Base-by-base conservation (phyloP, 2,888 invertebrate species). In the Thalpophila matura region DNA sequence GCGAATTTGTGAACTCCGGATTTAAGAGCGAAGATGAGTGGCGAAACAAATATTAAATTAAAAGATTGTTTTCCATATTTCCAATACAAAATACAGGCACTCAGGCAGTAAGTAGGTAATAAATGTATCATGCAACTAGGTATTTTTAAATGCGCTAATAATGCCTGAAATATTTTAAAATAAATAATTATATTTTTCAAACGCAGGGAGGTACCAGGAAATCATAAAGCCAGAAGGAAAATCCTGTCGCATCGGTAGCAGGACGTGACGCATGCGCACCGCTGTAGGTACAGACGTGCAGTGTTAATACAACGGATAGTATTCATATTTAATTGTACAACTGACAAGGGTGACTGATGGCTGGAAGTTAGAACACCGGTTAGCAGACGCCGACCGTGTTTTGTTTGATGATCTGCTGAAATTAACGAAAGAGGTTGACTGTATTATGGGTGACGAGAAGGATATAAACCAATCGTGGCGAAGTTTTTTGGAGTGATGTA, bases 191-290 rank as follows among this genome's bases (percentile, higher is more conserved):
- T 26, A 20, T 43, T 10, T 35, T 22, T 20, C 12, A 5, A 18
- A 55, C 14, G 20, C 57, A 59, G 56, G 62, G 53, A 72, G 62
- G 55, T 83, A 87, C 79, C 71, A 84, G 86, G 86, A 87, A 86
- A 82, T 58, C 77, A 84, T 86, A 86, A 85, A 84, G 74, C 33
- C 56, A 83, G 76, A 69, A 88, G 87, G 88, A 88, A 87, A 87
- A 86, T 81, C 82, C 82, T 86, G 69, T 61, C 79, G 75, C 77
- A 54, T 24, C 50, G 63, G 20, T 4, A n/a, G 64, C 71, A 68
- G 77, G 74, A 82, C 69, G 77, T 83, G 75, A 70, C 49, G 63
- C 76, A 76, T 49, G 46, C 35, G 20, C 66, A 18, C 16, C 47
- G 68, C 73, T 66, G 81, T 73, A 70, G 69, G 67, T 66, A 68